A percentile compares a stretch with the other conserved stretches of the same genome.
phyloP scores from a whole-genome alignment of 2,113 vertebrate species.

The Seriola aureovittata region DNA sequence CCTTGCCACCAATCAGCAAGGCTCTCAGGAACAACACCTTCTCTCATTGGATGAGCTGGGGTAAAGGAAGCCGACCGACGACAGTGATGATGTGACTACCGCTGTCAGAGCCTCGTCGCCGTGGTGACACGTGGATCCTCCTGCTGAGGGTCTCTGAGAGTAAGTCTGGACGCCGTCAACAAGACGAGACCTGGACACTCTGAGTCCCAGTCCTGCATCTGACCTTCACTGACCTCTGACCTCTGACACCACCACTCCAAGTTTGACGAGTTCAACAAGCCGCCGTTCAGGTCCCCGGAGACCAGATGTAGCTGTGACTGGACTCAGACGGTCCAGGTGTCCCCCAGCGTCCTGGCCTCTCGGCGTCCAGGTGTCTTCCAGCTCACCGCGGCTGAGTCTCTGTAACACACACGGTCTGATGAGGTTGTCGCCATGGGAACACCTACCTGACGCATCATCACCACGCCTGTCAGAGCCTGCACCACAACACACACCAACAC shows the following conservation, averaged over 20 bases:
- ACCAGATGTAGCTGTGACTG: neutral
- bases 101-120: neutral
- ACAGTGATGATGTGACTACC: conserved; percentile 79
- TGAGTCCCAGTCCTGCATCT: conserved; percentile 16
- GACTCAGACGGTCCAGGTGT: conserved; percentile 26
- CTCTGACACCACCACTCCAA: neutral
- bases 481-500: too few species aligned
- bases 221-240: neutral
- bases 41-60: conserved; percentile 76
- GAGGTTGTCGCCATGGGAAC: neutral
- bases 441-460: neutral
- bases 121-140: conserved; percentile 2
- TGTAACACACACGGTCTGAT: conserved; percentile 6
- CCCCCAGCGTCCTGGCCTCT: neutral
- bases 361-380: conserved; percentile 53
- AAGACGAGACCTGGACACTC: neutral
- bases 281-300: conserved; percentile 1
- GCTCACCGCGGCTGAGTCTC: conserved; percentile 23
- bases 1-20: conserved; percentile 77
- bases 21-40: conserved; percentile 87
- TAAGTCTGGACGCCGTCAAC: conserved; percentile 2
- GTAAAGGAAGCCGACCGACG: conserved; percentile 61
- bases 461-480: too few species aligned
- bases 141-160: neutral
- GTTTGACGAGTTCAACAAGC: neutral